A percentile compares a stretch with the other conserved stretches of the same genome.
Conservation (phyloP, 2,888 invertebrate genomes). For the Drosophila prostipennis region DNA sequence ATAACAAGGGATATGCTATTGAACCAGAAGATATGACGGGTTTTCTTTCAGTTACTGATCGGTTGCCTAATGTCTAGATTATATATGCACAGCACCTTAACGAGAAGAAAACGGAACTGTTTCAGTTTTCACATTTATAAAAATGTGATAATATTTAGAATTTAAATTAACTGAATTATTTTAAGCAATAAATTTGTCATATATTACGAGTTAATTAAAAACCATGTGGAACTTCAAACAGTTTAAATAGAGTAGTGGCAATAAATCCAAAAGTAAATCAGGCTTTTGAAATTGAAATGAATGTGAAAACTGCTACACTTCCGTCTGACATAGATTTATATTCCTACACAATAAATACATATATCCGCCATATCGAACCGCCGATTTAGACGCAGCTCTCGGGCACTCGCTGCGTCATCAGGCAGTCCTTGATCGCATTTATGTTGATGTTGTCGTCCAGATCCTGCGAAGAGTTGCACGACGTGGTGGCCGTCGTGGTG, state of each 20-base stretch:
- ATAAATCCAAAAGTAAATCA: not conserved
- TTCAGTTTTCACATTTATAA: conserved; percentile 3
- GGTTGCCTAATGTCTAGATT: conserved; percentile 14
- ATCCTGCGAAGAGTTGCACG: conserved; percentile 83
- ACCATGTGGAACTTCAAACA: not conserved
- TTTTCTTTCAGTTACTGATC: conserved; percentile 1
- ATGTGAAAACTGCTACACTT: conserved; percentile 2
- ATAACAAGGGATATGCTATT: conserved; percentile 53
- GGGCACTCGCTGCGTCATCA: conserved; percentile 93
- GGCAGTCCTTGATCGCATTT: conserved; percentile 93
- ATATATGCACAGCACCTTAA: conserved; percentile 62
- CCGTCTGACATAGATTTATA: conserved; percentile 20
- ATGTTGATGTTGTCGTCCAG: conserved; percentile 88
- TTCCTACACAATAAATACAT: conserved; percentile 24
- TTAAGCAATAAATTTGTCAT: not conserved
- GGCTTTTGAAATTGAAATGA: not conserved
- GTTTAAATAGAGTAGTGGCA: not conserved
- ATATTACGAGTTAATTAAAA: not conserved
- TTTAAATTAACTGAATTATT: not conserved
- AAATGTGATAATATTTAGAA: too few relatives aligned
- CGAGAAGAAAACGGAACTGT: conserved; percentile 27
- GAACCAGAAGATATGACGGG: conserved; percentile 22
- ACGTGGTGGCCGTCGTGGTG: conserved; percentile 75
- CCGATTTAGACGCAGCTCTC: conserved; percentile 91
- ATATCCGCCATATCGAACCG: not conserved